Base-by-base conservation (phyloP, 2,113 vertebrate genomes). In the Illadopsis cleaveri region DNA sequence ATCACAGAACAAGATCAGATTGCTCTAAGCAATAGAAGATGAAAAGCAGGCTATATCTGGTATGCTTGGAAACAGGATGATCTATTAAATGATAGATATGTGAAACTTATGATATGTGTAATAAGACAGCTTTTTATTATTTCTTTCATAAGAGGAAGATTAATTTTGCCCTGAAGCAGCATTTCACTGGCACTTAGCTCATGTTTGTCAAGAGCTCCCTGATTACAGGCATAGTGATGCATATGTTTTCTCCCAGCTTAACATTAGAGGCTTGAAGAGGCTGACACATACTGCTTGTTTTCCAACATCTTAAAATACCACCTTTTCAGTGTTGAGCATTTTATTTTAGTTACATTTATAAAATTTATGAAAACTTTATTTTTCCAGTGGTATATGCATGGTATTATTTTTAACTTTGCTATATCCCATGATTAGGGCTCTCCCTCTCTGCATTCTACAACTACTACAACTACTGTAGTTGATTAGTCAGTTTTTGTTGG, bases 11-110 rank as follows among this genome's bases (percentile, higher is more conserved):
- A 71, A 76, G 61, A 89, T 85, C 56, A 78, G 56, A 79, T 47
- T 94, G 56, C 90, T 91, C 60, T 68, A 51, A 91, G 78, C 65
- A 87, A 86, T 64, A 85, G 71, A 86, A 96, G 78, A 97, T 87
- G 68, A 90, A 91, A 91, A 87, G 61, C 65, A 87, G 80, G 18
- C 71, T 73, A 1, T 58, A 82, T 82, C 47, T 87, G 53, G 30
- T 78, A 37, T 75, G 53, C 69, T 56, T 82, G 70, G 44, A 93
- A 95, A 79, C 10, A 82, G 65, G 27, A 89, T 68, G 35, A 91
- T 89, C 56, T 60, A 82, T 91, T 84, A 89, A 89, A 91, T 86
- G n/a, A n/a, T n/a, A n/a, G n/a, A n/a, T n/a, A n/a, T n/a, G n/a
- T n/a, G n/a, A 31, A 11, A 58, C 25, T 73, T 89, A 78, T 0